Percentiles rank a stretch among this genome's conserved stretches.
phyloP scores from a whole-genome alignment of 2,797 vertebrate species.

The Enteromius thamalakanensis region DNA sequence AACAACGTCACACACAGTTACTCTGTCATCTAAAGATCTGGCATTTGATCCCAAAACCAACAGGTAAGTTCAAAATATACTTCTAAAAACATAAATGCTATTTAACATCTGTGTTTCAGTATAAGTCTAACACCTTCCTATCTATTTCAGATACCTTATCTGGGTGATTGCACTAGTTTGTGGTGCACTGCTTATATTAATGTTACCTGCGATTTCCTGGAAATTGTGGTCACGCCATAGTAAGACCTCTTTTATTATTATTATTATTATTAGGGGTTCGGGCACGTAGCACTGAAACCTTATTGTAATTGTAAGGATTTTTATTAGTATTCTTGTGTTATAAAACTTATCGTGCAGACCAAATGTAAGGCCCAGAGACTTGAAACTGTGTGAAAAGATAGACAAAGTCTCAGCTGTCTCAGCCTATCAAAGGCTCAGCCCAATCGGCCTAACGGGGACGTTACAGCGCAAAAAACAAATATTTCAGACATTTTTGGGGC shows the following conservation, averaged over 20 bases:
- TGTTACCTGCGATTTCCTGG: background rate
- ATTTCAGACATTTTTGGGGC: too few species aligned
- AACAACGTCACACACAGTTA: background rate
- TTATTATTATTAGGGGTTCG: background rate
- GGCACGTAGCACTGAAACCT: too few species aligned
- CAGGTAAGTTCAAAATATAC: background rate
- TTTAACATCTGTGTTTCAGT: background rate
- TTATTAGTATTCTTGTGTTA: too few species aligned
- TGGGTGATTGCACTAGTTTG: background rate
- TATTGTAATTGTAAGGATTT: too few species aligned
- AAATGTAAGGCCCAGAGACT: too few species aligned
- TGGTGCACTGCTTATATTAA: background rate
- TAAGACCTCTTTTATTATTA: constrained; percentile 17
- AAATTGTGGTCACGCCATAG: constrained; percentile 21
- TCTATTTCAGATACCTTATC: constrained; percentile 4
- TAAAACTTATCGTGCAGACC: too few species aligned
- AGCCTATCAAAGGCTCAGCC: too few species aligned
- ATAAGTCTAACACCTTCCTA: background rate
- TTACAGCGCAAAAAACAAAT: too few species aligned
- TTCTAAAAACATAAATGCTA: background rate
- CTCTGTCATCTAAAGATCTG: background rate
- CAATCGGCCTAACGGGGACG: too few species aligned
- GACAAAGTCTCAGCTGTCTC: too few species aligned
- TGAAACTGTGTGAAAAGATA: too few species aligned
- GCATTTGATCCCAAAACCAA: background rate